These are phyloP conservation scores for Girardia tigrina DNA, from an alignment of 2,888 invertebrate genomes.

Conservation along the genomic window DNA sequence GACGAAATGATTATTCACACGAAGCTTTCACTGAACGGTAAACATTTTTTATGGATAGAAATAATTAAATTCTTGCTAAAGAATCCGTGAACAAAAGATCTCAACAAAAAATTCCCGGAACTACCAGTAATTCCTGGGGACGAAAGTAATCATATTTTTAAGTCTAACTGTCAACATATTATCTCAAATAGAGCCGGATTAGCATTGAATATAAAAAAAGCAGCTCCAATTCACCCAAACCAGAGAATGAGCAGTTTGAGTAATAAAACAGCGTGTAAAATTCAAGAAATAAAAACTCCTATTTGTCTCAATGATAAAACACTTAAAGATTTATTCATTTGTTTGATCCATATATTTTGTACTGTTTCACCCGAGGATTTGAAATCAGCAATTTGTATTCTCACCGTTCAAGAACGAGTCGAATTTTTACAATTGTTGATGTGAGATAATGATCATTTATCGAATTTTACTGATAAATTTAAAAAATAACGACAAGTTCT, in stretches of 20 bases:
- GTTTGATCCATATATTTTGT: slow-evolving; percentile 76
- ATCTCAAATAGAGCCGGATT: background rate
- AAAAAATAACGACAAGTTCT: too few species aligned
- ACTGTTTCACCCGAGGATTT: slow-evolving; percentile 57
- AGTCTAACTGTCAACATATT: background rate
- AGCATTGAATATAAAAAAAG: background rate
- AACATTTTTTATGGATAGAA: background rate
- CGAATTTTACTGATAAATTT: too few species aligned
- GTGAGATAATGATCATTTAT: too few species aligned
- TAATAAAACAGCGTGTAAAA: background rate
- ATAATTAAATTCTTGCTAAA: background rate
- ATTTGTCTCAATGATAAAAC: slow-evolving; percentile 38
- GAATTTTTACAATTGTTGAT: slow-evolving; percentile 73
- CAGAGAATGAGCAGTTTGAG: background rate
- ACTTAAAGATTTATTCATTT: slow-evolving; percentile 64
- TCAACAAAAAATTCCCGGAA: background rate
- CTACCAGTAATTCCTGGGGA: background rate
- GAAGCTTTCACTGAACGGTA: background rate
- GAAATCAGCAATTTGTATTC: slow-evolving; percentile 77
- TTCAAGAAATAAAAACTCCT: slow-evolving; percentile 24
- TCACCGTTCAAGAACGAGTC: slow-evolving; percentile 65
- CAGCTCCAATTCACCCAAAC: background rate
- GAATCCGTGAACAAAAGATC: background rate
- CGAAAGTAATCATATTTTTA: background rate
- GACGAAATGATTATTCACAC: slow-evolving; percentile 24